Evolutionary conservation across 2,797 vertebrate genomes (phyloP).

Genomic region (Galagoides demidoff): DNA sequence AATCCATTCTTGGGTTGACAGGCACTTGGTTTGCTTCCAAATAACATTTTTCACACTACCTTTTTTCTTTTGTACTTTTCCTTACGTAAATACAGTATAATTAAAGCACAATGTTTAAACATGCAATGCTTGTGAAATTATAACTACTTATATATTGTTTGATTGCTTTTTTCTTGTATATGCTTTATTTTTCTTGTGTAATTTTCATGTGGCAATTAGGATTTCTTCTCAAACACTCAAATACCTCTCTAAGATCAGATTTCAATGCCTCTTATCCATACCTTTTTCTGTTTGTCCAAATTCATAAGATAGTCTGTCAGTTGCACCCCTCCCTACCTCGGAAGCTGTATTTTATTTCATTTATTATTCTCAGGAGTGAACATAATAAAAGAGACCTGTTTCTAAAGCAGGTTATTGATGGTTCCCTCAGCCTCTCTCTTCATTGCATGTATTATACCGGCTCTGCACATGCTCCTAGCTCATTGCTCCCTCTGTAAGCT

Average conservation of each 20-base stretch:
- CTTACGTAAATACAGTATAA: neutral
- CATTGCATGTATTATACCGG: neutral
- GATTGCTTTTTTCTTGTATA: neutral
- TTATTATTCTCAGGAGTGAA: constrained; percentile 47
- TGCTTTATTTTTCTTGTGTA: constrained; percentile 29
- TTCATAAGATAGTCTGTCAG: neutral
- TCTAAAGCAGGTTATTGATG: neutral
- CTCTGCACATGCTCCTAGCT: neutral
- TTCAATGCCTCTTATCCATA: neutral
- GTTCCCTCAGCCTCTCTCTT: neutral
- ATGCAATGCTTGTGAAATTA: neutral
- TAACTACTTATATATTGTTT: neutral
- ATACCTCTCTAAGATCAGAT: neutral
- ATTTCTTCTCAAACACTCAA: constrained; percentile 35
- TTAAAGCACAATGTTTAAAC: neutral
- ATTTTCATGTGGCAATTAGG: constrained; percentile 24
- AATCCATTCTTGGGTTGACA: too few relatives aligned
- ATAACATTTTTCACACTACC: neutral
- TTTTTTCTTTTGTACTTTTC: neutral
- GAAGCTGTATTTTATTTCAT: constrained; percentile 40
- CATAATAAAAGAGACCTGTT: constrained; percentile 2
- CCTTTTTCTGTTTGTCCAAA: neutral
- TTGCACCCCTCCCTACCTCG: neutral
- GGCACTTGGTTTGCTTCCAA: too few relatives aligned
- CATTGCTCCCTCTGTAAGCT: neutral